These are phyloP conservation scores for Pedetes capensis DNA, from an alignment of 2,113 vertebrate species.

Conservation along the genomic window DNA sequence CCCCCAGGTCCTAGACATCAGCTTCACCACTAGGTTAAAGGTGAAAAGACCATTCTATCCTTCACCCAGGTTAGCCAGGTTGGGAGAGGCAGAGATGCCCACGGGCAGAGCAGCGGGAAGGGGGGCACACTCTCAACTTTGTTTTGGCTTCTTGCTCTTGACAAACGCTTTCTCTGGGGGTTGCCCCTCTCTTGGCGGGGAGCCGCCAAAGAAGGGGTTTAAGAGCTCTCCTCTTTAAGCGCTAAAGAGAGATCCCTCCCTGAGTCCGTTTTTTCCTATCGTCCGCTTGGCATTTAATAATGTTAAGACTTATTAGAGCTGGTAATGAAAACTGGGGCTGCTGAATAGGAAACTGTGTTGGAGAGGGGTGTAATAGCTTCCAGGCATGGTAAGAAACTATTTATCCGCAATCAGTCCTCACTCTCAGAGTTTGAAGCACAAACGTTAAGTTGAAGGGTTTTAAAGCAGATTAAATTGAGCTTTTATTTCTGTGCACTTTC, in stretches of 20 bases:
- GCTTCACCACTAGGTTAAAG: background rate
- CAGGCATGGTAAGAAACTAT: slow-evolving; percentile 96
- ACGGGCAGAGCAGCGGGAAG: background rate
- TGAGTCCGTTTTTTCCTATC: slow-evolving; percentile 88
- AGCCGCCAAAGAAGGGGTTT: slow-evolving; percentile 84
- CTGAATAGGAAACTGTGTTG: slow-evolving; percentile 95
- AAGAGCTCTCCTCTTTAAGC: slow-evolving; percentile 86
- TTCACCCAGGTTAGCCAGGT: background rate
- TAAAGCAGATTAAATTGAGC: slow-evolving; percentile 99
- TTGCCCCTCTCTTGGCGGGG: slow-evolving; percentile 81
- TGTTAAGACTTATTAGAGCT: slow-evolving; percentile 98
- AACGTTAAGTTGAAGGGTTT: slow-evolving; percentile 96
- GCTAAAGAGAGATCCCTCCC: slow-evolving; percentile 89
- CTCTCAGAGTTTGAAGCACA: slow-evolving; percentile 93
- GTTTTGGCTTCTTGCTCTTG: slow-evolving; percentile 67
- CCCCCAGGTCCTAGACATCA: background rate
- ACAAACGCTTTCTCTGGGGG: slow-evolving; percentile 78
- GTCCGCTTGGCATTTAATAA: slow-evolving; percentile 97
- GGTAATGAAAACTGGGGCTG: slow-evolving; percentile 92
- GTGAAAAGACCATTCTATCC: background rate
- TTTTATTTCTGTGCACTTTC: slow-evolving; percentile 99
- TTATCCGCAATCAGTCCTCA: slow-evolving; percentile 98
- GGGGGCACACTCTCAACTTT: slow-evolving; percentile 52
- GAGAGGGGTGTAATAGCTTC: slow-evolving; percentile 94
- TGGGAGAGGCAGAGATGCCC: background rate